These are phyloP conservation scores for Paradisaea rubra DNA, from an alignment of 2,113 vertebrate species.

Conservation along the genomic window DNA sequence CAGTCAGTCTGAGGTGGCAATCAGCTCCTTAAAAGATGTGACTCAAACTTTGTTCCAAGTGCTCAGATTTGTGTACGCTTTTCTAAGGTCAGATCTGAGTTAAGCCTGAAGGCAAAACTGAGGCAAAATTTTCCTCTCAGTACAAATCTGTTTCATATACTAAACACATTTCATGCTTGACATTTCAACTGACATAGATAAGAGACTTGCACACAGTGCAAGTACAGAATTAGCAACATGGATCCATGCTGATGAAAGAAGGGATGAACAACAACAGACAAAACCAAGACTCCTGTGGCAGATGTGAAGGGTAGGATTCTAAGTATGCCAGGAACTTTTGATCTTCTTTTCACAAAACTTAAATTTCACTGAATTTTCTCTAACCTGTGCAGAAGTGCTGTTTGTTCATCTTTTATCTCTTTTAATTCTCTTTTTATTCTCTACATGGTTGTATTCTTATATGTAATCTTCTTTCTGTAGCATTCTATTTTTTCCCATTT, in stretches of 20 bases:
- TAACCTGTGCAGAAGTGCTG: neutral
- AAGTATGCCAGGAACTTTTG: neutral
- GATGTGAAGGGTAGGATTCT: neutral
- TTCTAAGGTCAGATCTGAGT: neutral
- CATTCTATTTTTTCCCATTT: neutral
- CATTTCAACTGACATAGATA: slow-evolving; percentile 19
- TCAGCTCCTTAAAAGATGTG: neutral
- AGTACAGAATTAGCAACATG: neutral
- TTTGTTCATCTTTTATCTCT: neutral
- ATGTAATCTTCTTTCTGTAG: neutral
- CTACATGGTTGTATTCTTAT: neutral
- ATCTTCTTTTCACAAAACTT: neutral
- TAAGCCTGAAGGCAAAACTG: neutral
- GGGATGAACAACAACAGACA: neutral
- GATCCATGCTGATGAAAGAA: neutral
- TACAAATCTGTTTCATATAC: neutral
- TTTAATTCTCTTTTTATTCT: neutral
- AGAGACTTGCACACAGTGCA: neutral
- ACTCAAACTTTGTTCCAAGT: neutral
- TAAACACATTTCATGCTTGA: slow-evolving; percentile 37
- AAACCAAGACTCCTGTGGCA: neutral
- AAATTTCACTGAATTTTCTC: neutral
- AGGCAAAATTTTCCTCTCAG: neutral
- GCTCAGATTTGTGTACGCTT: neutral
- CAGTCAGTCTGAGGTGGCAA: neutral